Conservation (phyloP, 2,888 invertebrate genomes). For the Epirrhoe tristata region DNA sequence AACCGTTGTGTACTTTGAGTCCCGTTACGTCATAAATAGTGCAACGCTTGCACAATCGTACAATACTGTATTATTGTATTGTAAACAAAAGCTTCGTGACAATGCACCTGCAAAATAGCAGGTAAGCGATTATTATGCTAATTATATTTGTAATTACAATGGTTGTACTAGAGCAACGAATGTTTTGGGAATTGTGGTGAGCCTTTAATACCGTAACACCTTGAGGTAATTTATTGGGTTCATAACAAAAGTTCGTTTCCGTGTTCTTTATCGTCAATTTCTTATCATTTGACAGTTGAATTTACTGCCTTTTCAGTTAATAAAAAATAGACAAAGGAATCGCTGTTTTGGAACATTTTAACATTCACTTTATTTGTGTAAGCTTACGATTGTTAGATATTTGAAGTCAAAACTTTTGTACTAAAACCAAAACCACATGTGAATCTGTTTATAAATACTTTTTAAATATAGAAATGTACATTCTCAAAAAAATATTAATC, state of each 20-base stretch:
- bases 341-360: slow-evolving; percentile 30
- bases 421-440: too few species aligned
- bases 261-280: slow-evolving; percentile 76
- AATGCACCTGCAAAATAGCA: slow-evolving; percentile 78
- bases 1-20: slow-evolving; percentile 75
- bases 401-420: too few species aligned
- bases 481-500: neutral
- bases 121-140: slow-evolving; percentile 83
- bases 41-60: slow-evolving; percentile 74
- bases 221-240: slow-evolving; percentile 80
- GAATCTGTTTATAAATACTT: too few species aligned
- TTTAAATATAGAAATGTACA: too few species aligned
- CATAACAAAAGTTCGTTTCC: slow-evolving; percentile 82
- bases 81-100: slow-evolving; percentile 63
- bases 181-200: slow-evolving; percentile 81
- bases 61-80: slow-evolving; percentile 50
- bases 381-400: neutral
- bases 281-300: slow-evolving; percentile 75
- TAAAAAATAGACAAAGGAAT: slow-evolving; percentile 40
- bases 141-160: slow-evolving; percentile 67
- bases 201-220: slow-evolving; percentile 72
- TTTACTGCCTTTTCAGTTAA: slow-evolving; percentile 62
- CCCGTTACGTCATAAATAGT: slow-evolving; percentile 67
- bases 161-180: slow-evolving; percentile 64
- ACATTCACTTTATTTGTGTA: slow-evolving; percentile 13